Evolutionary conservation across 2,888 invertebrate species (phyloP).

Genomic region (Conops quadrifasciatus): DNA sequence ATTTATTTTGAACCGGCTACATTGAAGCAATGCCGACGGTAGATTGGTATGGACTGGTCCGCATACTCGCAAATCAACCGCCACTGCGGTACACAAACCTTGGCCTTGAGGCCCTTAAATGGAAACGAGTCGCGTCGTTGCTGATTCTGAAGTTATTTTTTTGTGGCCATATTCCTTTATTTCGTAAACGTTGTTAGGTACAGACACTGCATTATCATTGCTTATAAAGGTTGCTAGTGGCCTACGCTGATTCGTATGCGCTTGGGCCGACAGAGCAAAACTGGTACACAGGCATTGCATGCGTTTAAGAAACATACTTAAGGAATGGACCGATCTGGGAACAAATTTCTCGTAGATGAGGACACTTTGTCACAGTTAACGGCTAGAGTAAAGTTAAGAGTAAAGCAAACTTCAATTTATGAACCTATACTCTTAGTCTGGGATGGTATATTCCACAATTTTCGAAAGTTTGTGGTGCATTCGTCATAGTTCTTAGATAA

Average conservation of each 20-base stretch:
- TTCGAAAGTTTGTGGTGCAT: no score
- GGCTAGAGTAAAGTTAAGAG: no score
- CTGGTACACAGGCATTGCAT: no score
- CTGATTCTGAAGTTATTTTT: conserved; percentile 2
- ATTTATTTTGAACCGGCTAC: conserved; percentile 30
- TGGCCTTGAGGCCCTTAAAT: conserved; percentile 62
- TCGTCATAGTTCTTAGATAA: no score
- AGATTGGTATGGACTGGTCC: neutral
- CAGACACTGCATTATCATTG: neutral
- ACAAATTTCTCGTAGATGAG: no score
- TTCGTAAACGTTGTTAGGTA: neutral
- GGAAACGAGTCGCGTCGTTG: conserved; percentile 43
- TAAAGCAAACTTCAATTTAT: no score
- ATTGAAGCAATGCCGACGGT: conserved; percentile 8
- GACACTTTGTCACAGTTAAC: no score
- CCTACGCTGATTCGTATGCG: neutral
- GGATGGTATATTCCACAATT: no score
- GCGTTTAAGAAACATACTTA: no score
- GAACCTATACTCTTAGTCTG: no score
- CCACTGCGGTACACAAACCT: conserved; percentile 49
- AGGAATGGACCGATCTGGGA: no score
- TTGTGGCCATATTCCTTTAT: conserved; percentile 5
- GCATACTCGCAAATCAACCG: neutral
- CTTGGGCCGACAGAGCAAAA: neutral
- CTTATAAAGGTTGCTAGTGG: neutral